Evolutionary conservation across 2,113 vertebrate genomes (phyloP).

Genomic region (Ceuthmochares aereus): DNA sequence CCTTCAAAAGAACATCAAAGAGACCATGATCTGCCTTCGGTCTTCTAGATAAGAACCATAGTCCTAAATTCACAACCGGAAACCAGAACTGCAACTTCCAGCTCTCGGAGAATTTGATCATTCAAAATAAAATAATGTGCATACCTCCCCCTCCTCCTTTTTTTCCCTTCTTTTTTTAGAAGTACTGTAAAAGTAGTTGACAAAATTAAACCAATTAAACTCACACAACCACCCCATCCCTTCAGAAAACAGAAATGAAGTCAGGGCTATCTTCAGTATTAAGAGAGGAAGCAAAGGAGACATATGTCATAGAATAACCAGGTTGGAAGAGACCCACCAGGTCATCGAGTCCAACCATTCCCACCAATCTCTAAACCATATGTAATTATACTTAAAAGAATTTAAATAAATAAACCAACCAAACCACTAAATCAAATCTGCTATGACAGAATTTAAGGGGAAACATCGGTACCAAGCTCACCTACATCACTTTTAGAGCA

Average conservation of each 20-base stretch:
- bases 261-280: background rate
- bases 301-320: no score
- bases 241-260: background rate
- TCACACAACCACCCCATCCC: background rate
- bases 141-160: accelerated
- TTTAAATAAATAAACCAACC: background rate
- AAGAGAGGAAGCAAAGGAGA: background rate
- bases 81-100: background rate
- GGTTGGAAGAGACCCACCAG: no score
- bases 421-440: background rate
- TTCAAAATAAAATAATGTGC: background rate
- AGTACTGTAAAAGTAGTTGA: background rate
- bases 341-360: no score
- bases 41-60: background rate
- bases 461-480: conserved; percentile 30
- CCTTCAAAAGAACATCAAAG: background rate
- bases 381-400: background rate
- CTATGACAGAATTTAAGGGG: background rate
- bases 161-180: background rate
- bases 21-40: background rate
- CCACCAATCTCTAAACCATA: no score
- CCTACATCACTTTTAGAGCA: background rate
- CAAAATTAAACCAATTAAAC: background rate
- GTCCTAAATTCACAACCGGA: background rate
- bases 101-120: background rate